Conservation (phyloP, 53 echinoderm and acorn worm species). For the Astropecten irregularis region DNA sequence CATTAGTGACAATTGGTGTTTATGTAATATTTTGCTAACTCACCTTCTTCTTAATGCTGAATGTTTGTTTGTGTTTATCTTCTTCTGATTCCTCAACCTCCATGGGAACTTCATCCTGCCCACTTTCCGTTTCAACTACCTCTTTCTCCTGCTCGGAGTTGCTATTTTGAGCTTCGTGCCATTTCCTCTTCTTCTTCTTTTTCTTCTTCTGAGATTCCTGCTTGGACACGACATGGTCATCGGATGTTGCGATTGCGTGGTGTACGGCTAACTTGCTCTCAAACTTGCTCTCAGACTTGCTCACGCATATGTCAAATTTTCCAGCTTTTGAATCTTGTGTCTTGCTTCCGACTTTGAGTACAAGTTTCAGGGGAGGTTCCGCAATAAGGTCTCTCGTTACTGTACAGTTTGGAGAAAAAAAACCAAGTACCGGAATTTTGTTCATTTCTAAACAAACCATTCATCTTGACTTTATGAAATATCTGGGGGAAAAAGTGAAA, state of each 20-base stretch:
- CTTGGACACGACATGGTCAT: slow-evolving; percentile 39
- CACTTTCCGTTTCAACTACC: slow-evolving; percentile 3
- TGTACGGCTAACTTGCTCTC: too few relatives aligned
- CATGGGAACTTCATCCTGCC: slow-evolving; percentile 28
- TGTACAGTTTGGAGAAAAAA: not conserved
- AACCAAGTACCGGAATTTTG: too few relatives aligned
- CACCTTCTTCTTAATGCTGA: slow-evolving; percentile 29
- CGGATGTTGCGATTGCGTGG: slow-evolving; percentile 34
- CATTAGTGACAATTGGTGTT: too few relatives aligned
- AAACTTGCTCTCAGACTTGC: slow-evolving; percentile 7
- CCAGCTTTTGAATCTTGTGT: slow-evolving; percentile 54
- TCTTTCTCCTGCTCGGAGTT: slow-evolving; percentile 51
- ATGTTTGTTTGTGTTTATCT: slow-evolving; percentile 3
- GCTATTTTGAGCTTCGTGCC: slow-evolving; percentile 58
- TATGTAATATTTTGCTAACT: too few relatives aligned
- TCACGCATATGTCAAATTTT: slow-evolving; percentile 53
- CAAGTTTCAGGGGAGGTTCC: slow-evolving; percentile 88
- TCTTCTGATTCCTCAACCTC: slow-evolving; percentile 36
- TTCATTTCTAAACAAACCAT: too few relatives aligned
- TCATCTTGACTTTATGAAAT: too few relatives aligned
- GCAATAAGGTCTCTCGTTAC: slow-evolving; percentile 18
- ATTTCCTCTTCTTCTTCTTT: slow-evolving; percentile 84
- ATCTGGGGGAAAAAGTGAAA: too few relatives aligned
- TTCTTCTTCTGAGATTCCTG: slow-evolving; percentile 28
- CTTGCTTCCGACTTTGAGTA: slow-evolving; percentile 82